phyloP scores from a whole-genome alignment of 2,888 invertebrate genomes.

The Agrenia bidenticulata region DNA sequence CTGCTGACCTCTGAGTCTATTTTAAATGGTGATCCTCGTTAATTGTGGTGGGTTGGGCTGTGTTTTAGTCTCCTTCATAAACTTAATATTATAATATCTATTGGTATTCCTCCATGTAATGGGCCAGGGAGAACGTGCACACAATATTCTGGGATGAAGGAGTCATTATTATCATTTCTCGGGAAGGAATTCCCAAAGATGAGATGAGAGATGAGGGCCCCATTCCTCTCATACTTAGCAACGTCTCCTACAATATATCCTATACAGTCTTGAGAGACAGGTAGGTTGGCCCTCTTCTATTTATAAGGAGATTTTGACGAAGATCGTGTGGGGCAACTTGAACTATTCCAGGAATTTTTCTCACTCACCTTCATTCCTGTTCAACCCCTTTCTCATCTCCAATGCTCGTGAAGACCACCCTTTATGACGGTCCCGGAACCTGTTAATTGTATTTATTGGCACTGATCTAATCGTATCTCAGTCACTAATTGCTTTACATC shows the following conservation, averaged over 20 bases:
- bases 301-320: neutral
- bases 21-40: constrained; percentile 21
- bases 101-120: neutral
- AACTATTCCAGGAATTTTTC: constrained; percentile 40
- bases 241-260: neutral
- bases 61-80: constrained; percentile 5
- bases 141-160: too few relatives aligned
- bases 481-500: constrained; percentile 43
- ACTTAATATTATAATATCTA: constrained; percentile 1
- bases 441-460: constrained; percentile 50
- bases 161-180: neutral
- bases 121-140: too few relatives aligned
- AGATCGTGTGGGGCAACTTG: constrained; percentile 24
- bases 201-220: too few relatives aligned
- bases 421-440: constrained; percentile 38
- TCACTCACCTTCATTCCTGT: neutral
- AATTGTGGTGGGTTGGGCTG: constrained; percentile 42
- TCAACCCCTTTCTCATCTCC: constrained; percentile 39
- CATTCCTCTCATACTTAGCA: too few relatives aligned
- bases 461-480: constrained; percentile 52
- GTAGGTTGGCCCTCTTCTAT: constrained; percentile 8
- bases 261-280: neutral
- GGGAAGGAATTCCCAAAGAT: constrained; percentile 1
- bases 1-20: neutral
- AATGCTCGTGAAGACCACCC: constrained; percentile 42